A percentile compares a stretch with the other conserved stretches of the same genome.
Conservation (phyloP, 2,113 vertebrate genomes). For the Leuciscus idus region DNA sequence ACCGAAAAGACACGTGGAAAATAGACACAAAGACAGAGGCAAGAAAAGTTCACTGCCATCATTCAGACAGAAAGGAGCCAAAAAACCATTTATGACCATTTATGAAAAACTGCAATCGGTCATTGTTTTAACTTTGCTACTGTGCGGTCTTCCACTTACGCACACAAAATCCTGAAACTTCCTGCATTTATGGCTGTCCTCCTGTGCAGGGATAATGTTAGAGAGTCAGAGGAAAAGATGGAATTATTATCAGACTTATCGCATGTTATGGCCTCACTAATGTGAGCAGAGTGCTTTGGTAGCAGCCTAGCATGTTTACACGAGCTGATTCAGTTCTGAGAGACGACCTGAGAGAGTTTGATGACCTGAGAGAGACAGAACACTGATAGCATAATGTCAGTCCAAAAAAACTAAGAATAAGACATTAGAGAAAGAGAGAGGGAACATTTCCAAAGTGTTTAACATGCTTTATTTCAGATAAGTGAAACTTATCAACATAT, state of each 20-base stretch:
- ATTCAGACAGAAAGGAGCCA: conserved; percentile 15
- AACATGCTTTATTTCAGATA: not conserved
- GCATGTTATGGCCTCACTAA: conserved; percentile 38
- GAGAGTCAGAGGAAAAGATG: not conserved
- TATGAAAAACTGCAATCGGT: not conserved
- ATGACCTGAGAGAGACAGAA: conserved; percentile 38
- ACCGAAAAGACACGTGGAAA: not conserved
- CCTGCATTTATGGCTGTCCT: conserved; percentile 43
- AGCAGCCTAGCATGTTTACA: conserved; percentile 41
- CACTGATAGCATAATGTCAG: not conserved
- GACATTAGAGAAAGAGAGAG: conserved; percentile 22
- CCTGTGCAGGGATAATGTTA: conserved; percentile 39
- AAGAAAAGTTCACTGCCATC: not conserved
- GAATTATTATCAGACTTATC: conserved; percentile 41
- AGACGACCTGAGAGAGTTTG: not conserved
- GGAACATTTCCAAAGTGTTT: not conserved
- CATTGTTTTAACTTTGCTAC: not conserved
- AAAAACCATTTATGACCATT: conserved; percentile 31
- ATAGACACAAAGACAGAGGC: not conserved
- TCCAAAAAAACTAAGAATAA: conserved; percentile 35
- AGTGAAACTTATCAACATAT: not conserved
- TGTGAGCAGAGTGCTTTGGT: conserved; percentile 58
- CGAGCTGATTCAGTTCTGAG: conserved; percentile 16
- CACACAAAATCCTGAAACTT: not conserved
- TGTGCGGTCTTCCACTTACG: not conserved